Evolutionary conservation across 2,888 invertebrate species (phyloP).

Genomic region (Siphlonurus alternatus): DNA sequence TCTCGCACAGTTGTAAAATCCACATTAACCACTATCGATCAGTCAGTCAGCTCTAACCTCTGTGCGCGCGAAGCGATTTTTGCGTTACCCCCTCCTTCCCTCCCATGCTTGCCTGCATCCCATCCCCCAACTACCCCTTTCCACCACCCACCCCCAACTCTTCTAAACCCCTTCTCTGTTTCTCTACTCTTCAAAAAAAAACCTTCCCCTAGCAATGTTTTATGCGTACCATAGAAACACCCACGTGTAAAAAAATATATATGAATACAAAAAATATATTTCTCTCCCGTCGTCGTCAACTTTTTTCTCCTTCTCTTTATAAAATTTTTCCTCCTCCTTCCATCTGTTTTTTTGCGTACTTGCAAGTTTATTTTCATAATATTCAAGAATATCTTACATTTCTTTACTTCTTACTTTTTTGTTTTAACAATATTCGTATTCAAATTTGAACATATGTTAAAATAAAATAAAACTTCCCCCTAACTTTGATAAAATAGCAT

Average conservation of each 20-base stretch:
- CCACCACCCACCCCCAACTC: not conserved
- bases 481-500: no score
- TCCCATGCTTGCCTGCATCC: no score
- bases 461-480: no score
- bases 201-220: not conserved
- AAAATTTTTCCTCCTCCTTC: not conserved
- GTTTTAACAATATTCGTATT: not conserved
- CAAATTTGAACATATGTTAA: not conserved
- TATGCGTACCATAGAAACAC: not conserved
- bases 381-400: not conserved
- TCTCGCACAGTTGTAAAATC: not conserved
- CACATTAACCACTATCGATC: slow-evolving; percentile 3
- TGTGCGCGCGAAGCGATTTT: not conserved
- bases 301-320: no score
- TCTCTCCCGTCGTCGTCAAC: not conserved
- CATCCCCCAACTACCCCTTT: not conserved
- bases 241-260: not conserved
- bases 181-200: not conserved
- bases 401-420: not conserved
- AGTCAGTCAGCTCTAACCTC: not conserved
- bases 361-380: not conserved
- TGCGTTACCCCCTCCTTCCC: not conserved
- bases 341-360: not conserved
- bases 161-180: not conserved
- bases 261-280: not conserved